Evolutionary conservation across 1,140 invertebrate genomes (phyloP), one percentile per base, ranked within the genome.

Genomic region (Batillaria attramentaria): DNA sequence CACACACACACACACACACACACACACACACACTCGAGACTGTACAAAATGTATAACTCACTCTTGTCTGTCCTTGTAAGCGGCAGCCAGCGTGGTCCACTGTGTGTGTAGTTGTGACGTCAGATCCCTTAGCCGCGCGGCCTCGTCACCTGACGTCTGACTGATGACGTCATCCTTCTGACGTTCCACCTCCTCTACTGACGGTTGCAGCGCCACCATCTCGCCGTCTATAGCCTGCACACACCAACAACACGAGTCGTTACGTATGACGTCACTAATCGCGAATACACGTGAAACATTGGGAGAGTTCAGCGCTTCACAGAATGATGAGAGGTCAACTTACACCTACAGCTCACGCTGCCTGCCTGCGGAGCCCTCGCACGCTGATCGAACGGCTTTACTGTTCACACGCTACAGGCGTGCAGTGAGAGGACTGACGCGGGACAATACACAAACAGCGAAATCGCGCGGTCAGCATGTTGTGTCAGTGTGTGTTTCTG

Each of bases 71-170:
- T 70, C 68, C n/a, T 13, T 20, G 24, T 20, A 39, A 46, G 68
- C 68, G 41, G 42, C 68, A 42, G n/a, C 50, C 39, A 70, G 41
- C 10, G 68, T 70, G 68, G 41, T 31, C 68, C 68, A 70, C 68
- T 70, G 68, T 20, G 68, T 70, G 68, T 24, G 28, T 28, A 70
- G 68, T 42, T 70, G 68, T 37, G 68, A 46, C 37, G 41, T 70
- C 41, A 70, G 68, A 18, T 70, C 68, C n/a, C 39, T 3, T 28
- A 70, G 68, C 18, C 68, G 20, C 39, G 6, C 24, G 24, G 4
- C 24, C 24, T 8, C 41, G 24, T 46, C 68, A 6, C 41, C 68
- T 2, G 24, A 2, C 4, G 20, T n/a, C 24, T 16, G 24, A 39
- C 5, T 3, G 41, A 70, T 2, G 2, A 24, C 6, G 68, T 28